Evolutionary conservation across 2,888 invertebrate species (phyloP).

Genomic region (Villa cingulata): DNA sequence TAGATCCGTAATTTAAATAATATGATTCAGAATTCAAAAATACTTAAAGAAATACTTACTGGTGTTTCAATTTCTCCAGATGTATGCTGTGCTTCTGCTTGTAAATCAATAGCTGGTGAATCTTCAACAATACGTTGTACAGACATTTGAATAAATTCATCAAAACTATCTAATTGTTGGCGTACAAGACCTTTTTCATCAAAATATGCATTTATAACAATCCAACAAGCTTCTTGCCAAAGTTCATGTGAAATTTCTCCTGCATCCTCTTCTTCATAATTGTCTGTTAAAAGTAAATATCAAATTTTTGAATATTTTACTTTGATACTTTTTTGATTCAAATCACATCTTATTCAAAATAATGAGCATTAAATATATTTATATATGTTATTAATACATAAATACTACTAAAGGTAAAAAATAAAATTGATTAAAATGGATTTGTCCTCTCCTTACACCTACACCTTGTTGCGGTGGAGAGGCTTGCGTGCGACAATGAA

Average conservation of each 20-base stretch:
- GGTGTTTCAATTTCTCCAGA: constrained; percentile 85
- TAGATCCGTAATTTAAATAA: too few species aligned
- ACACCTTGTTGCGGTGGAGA: too few species aligned
- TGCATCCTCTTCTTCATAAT: constrained; percentile 71
- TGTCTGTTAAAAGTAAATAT: constrained; percentile 20
- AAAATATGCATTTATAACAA: constrained; percentile 98
- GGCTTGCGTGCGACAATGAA: too few species aligned
- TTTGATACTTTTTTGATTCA: too few species aligned
- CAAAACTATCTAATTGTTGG: constrained; percentile 97
- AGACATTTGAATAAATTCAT: constrained; percentile 99
- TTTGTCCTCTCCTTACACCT: too few species aligned
- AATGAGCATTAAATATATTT: too few species aligned
- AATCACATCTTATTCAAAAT: too few species aligned
- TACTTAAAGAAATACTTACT: constrained; percentile 26
- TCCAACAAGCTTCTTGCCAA: constrained; percentile 99
- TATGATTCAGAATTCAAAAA: too few species aligned
- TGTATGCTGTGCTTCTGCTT: constrained; percentile 95
- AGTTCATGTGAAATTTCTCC: constrained; percentile 95
- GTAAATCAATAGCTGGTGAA: constrained; percentile 92
- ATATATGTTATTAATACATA: too few species aligned
- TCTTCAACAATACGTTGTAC: constrained; percentile 99
- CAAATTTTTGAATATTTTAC: too few species aligned
- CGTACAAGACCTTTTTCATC: constrained; percentile 99
- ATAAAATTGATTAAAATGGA: too few species aligned
- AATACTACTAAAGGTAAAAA: too few species aligned